Base-by-base conservation (phyloP, 2,888 invertebrate species). In the Artemia sp. region DNA sequence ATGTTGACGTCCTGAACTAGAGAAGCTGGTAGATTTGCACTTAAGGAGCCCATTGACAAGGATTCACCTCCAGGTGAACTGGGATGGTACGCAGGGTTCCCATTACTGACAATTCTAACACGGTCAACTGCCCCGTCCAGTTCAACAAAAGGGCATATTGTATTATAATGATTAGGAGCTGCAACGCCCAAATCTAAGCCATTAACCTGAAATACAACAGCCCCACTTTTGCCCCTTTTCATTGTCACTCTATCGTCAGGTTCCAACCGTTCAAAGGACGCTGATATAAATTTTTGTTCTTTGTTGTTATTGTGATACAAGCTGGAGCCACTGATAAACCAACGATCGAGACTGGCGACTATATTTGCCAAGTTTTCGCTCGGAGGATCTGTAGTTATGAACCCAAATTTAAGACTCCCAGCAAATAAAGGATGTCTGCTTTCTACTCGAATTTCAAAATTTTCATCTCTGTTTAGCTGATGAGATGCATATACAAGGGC, bases 211-310 rank as follows among this genome's bases (percentile, higher is more conserved):
- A 90, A 83, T 72, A 86, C 84, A 8, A 92, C 81, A 24, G 83
- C 83, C 10, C 85, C 84, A 72, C 89, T 87, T 50, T 82, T 81
- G 0, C 86, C 85, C 73, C 86, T 83, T 76, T 88, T 86, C 38
- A 92, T 78, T 0, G 90, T 89, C 69, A 79, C 74, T 69, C 87
- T 83, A 78, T 90, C 90, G 1, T 89, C 89, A 0, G 85, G 84
- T 51, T 88, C 84, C 12, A 94, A 79, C 86, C 92, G 90, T 73
- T 90, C 88, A 73, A 93, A 82, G 74, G 84, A 85, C 8, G 86
- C 85, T 68, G 85, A 84, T 1, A 24, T 58, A 24, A 58, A 58
- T 58, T 58, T 58, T 24, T 58, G 64, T 10, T 58, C 64, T 19
- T 8, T 58, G 64, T 58, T 8, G 64, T 2, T 24, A 58, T 58